Base-by-base conservation (phyloP, 2,113 vertebrate species). In the Psammodynastes pulverulentus region DNA sequence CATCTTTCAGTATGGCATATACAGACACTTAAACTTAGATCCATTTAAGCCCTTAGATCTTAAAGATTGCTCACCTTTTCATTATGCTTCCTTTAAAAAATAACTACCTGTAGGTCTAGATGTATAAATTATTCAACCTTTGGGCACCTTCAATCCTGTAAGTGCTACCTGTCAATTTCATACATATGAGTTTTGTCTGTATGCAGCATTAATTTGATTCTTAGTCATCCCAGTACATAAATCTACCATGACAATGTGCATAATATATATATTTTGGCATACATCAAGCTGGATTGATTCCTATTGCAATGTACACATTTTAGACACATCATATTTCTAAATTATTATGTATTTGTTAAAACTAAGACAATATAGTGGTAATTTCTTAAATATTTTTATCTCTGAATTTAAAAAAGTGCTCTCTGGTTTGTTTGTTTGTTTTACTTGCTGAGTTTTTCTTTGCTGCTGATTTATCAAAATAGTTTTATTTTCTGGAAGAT, bases 151-250 rank as follows among this genome's bases (percentile, higher is more conserved):
- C 93, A 34, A 92, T 53, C 9, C 86, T 91, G 91, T 91, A 95
- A 95, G 91, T 95, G 92, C 94, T 95, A 96, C 94, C 94, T 94
- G 90, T 72, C 91, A 21, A 93, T 95, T 95, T 96, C 95, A 54
- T 89, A 92, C 93, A 95, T 95, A 5, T 92, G 93, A 93, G 94
- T 91, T 94, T 94, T 94, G 53, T 92, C 84, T 93, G 89, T 91
- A 92, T 89, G 84, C 87, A 88, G 48, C 88, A 94, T 89, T 49
- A 90, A 95, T 93, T 95, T 84, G 93, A 94, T 94, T 95, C 46
- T 46, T 84, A 95, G 84, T 53, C 92, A 93, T 94, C 90, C 86
- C 2, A 0, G 86, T 56, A 23, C 93, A 67, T 92, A 87, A 92
- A 93, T 90, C 53, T 9, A 86, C 89, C 93, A 92, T 95, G 92